Percentiles rank a stretch among this genome's conserved stretches.
phyloP scores from a whole-genome alignment of 2,113 vertebrate genomes.

The Macaca fascicularis region T2T-MFA8v1.1 NC_088382.1:152310001-152310500 shows the following conservation, averaged over 20 bases:
- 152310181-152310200: not conserved
- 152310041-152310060: not conserved
- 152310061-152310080: not conserved
- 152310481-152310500: not conserved
- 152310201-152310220: no score
- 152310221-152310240: no score
- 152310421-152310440: not conserved
- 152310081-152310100: not conserved
- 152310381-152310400: not conserved
- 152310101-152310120: not conserved
- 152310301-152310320: not conserved
- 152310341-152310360: not conserved
- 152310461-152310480: not conserved
- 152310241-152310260: not conserved
- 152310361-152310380: not conserved
- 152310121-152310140: not conserved
- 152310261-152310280: not conserved
- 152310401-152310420: not conserved
- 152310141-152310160: no score
- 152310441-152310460: rapidly evolving
- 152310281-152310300: not conserved
- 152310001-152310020: not conserved
- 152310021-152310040: not conserved
- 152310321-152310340: not conserved
- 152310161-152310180: not conserved